Conservation (phyloP, 2,888 invertebrate genomes). For the Endomychus coccineus region DNA sequence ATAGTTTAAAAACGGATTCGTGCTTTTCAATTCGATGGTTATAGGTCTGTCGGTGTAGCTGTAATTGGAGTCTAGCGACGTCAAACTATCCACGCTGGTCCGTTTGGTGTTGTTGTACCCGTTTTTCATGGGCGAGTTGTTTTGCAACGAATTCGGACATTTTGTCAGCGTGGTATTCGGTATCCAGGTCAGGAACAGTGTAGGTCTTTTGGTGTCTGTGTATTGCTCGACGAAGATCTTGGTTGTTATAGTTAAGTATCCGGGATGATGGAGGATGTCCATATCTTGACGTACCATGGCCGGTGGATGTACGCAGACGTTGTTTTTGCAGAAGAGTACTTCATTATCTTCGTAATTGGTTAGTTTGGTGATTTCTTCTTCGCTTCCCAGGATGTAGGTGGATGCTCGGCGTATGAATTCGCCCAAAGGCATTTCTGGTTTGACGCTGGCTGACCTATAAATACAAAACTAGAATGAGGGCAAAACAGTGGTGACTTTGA, state of each 20-base stretch:
- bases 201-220: conserved; percentile 68
- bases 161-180: conserved; percentile 84
- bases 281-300: conserved; percentile 73
- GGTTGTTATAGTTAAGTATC: conserved; percentile 82
- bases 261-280: conserved; percentile 85
- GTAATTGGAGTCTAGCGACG: conserved; percentile 36
- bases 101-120: conserved; percentile 39
- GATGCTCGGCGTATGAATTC: conserved; percentile 72
- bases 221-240: conserved; percentile 72
- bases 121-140: conserved; percentile 38
- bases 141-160: conserved; percentile 70
- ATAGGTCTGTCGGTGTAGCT: conserved; percentile 24
- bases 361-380: conserved; percentile 51
- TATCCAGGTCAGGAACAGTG: conserved; percentile 88
- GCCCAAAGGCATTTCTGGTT: conserved; percentile 69
- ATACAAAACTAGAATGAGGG: too few relatives aligned
- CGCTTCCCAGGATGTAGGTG: conserved; percentile 67
- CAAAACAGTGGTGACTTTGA: too few relatives aligned
- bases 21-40: conserved; percentile 39
- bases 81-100: conserved; percentile 39
- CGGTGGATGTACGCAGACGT: conserved; percentile 95
- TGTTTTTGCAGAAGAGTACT: conserved; percentile 87
- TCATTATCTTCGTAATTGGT: conserved; percentile 73
- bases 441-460: too few relatives aligned
- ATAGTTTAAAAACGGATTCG: conserved; percentile 45